Evolutionary conservation across 1,140 invertebrate species (phyloP).

Genomic region (Amphibalanus amphitrite): DNA sequence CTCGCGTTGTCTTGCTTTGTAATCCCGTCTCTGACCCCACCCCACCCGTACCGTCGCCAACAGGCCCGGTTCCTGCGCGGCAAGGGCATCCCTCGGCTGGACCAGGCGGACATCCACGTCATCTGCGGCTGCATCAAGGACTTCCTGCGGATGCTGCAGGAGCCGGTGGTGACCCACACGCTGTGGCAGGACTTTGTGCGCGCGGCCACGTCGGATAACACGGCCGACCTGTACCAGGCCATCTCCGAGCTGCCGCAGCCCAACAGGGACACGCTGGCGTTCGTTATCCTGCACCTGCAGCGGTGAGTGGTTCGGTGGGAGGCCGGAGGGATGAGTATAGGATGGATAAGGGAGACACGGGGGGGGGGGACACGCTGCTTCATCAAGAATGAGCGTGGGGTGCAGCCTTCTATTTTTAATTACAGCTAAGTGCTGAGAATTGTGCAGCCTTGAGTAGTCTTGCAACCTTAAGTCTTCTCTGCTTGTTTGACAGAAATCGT

Average conservation of each 20-base stretch:
- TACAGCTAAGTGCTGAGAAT: too few relatives aligned
- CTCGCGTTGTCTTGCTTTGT: too few relatives aligned
- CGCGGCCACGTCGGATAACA: constrained; percentile 39
- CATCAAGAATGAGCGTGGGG: too few relatives aligned
- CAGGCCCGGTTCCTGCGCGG: constrained; percentile 54
- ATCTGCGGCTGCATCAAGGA: constrained; percentile 72
- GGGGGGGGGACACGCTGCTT: too few relatives aligned
- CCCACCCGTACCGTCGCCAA: constrained; percentile 5
- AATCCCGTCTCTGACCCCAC: too few relatives aligned
- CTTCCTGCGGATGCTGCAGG: constrained; percentile 59
- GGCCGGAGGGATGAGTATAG: too few relatives aligned
- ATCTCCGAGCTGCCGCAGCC: constrained; percentile 57
- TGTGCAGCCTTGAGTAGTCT: too few relatives aligned
- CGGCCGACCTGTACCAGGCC: constrained; percentile 41
- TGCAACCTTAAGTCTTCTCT: too few relatives aligned
- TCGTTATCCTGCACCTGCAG: constrained; percentile 64
- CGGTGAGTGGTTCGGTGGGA: too few relatives aligned
- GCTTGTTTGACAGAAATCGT: too few relatives aligned
- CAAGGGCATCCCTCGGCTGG: constrained; percentile 50
- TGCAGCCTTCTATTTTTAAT: too few relatives aligned
- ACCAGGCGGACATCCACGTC: constrained; percentile 48
- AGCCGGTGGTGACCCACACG: constrained; percentile 58
- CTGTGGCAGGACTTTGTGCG: constrained; percentile 57
- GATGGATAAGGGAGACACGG: too few relatives aligned
- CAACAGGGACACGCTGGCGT: constrained; percentile 74